These are phyloP conservation scores for Spermophilus dauricus DNA, from an alignment of 2,113 vertebrate species.

Conservation along the genomic window DNA sequence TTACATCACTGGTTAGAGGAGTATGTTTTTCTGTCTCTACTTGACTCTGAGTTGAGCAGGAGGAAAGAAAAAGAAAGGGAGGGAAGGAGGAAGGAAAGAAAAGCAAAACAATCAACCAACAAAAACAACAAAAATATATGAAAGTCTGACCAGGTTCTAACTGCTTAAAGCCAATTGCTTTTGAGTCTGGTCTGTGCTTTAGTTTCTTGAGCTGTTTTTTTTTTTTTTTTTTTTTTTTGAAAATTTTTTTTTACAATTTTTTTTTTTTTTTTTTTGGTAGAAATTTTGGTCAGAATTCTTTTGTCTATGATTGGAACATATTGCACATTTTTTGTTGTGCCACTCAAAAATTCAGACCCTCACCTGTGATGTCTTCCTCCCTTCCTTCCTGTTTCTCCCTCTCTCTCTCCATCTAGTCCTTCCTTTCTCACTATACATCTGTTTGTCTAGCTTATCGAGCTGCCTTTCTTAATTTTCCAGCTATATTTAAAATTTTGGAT, in stretches of 20 bases:
- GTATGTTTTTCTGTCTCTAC: background rate
- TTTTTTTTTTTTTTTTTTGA: background rate
- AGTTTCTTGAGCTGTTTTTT: background rate
- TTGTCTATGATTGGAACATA: background rate
- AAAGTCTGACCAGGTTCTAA: background rate
- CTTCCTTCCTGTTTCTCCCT: too few species aligned
- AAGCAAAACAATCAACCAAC: too few species aligned
- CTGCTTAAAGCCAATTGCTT: background rate
- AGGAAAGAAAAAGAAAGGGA: background rate
- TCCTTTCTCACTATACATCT: too few species aligned
- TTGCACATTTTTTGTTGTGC: background rate
- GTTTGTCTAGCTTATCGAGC: background rate
- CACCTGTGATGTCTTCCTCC: background rate
- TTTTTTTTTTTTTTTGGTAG: background rate
- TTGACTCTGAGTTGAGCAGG: background rate
- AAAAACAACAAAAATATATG: background rate
- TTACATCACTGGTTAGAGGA: background rate
- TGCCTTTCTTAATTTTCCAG: background rate
- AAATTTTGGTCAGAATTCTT: background rate
- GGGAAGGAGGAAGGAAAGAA: too few species aligned
- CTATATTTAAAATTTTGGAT: background rate
- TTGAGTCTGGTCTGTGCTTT: background rate
- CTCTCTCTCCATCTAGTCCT: too few species aligned
- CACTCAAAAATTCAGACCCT: background rate
- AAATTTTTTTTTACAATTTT: background rate